phyloP scores from a whole-genome alignment of 2,888 invertebrate species.

The Dryobotodes eremita region DNA sequence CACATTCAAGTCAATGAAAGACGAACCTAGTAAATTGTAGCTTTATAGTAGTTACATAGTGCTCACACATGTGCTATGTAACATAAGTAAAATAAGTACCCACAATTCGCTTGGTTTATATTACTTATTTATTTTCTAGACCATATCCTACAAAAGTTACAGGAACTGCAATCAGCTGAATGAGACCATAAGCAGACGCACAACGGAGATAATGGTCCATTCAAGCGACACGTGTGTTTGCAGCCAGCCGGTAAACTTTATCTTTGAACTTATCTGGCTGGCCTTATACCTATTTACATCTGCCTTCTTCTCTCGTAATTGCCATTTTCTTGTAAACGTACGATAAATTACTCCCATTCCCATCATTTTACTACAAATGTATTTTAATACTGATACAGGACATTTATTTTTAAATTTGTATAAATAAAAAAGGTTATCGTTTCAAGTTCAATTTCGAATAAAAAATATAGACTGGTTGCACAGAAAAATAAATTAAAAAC shows the following conservation, averaged over 20 bases:
- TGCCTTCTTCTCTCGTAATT: background rate
- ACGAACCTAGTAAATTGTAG: no score
- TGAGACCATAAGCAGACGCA: background rate
- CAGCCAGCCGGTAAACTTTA: constrained; percentile 11
- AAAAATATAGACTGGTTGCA: background rate
- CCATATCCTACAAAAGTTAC: background rate
- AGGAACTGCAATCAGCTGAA: constrained; percentile 3
- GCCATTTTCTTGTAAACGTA: background rate
- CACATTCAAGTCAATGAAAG: no score
- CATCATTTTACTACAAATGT: background rate
- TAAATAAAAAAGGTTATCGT: background rate
- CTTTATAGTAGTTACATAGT: no score
- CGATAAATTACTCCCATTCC: background rate
- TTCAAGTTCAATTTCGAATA: background rate
- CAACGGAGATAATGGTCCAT: background rate
- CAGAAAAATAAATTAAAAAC: constrained; percentile 2
- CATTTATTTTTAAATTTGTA: background rate
- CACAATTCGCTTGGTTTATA: no score
- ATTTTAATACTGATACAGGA: background rate
- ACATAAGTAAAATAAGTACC: no score
- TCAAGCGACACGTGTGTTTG: background rate
- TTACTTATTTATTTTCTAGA: background rate
- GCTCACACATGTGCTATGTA: no score
- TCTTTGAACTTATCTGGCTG: background rate
- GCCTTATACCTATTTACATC: background rate